Evolutionary conservation across 2,113 vertebrate genomes (phyloP).

Genomic region (Anas platyrhynchos): DNA sequence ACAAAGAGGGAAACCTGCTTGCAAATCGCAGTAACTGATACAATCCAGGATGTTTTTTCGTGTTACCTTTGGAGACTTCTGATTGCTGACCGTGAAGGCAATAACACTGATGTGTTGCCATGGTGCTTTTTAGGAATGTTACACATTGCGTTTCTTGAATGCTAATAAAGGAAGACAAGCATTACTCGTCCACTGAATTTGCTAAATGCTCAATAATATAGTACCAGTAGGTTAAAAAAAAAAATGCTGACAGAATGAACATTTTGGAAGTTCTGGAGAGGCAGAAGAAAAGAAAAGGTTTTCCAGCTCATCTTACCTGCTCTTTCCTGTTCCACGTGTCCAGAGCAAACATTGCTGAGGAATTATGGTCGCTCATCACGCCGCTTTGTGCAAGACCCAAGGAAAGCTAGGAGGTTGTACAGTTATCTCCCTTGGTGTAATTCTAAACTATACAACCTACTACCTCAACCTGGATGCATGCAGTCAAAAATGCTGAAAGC

Average conservation of each 20-base stretch:
- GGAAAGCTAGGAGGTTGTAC: conserved; percentile 99
- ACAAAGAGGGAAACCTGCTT: not conserved
- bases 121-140: conserved; percentile 43
- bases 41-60: not conserved
- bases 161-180: conserved; percentile 26
- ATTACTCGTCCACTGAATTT: not conserved
- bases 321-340: conserved; percentile 37
- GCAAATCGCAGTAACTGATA: not conserved
- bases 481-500: conserved; percentile 74
- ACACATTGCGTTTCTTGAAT: not conserved
- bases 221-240: not conserved
- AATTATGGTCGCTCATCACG: conserved; percentile 61
- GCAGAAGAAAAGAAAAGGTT: not conserved
- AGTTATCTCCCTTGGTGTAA: conserved; percentile 99
- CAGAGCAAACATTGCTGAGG: conserved; percentile 62
- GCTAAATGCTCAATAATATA: not conserved
- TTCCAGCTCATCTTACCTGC: conserved; percentile 77
- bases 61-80: conserved; percentile 52
- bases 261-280: not conserved
- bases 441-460: conserved; percentile 99
- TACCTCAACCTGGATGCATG: conserved; percentile 97
- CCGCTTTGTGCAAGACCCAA: conserved; percentile 86
- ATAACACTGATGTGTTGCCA: not conserved
- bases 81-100: not conserved
- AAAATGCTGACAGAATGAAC: not conserved